These are phyloP conservation scores for Polylopha cassiicola DNA, from an alignment of 2,888 invertebrate species.

Conservation along the genomic window DNA sequence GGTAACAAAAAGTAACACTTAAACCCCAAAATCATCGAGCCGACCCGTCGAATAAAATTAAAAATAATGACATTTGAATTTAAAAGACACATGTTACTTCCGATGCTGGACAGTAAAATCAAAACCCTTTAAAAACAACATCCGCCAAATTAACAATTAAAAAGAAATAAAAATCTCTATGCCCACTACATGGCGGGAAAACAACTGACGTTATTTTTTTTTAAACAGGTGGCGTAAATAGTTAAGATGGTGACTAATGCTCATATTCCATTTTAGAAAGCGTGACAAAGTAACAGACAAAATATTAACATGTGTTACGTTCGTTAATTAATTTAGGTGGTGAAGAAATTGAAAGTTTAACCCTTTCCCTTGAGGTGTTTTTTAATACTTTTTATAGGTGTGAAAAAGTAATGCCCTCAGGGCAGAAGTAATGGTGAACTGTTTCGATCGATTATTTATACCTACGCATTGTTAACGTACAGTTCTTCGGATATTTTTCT, in stretches of 20 bases:
- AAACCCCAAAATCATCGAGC: conserved; percentile 5
- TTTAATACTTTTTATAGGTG: no score
- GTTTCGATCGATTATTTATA: no score
- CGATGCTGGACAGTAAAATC: conserved; percentile 63
- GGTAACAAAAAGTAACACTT: no score
- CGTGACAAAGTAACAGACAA: conserved; percentile 59
- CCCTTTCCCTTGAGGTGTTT: conserved; percentile 33
- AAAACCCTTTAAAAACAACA: conserved; percentile 55
- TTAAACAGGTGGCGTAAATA: conserved; percentile 65
- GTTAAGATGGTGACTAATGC: conserved; percentile 51
- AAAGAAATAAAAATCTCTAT: conserved; percentile 74
- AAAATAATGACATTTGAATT: conserved; percentile 60
- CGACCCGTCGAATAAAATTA: conserved; percentile 52
- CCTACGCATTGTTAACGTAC: no score
- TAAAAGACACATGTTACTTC: conserved; percentile 70
- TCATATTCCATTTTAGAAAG: conserved; percentile 56
- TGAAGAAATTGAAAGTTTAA: conserved; percentile 71
- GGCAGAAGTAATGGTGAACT: no score
- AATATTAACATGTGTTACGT: conserved; percentile 69
- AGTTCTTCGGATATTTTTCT: no score
- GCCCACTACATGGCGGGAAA: conserved; percentile 55
- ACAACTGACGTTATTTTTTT: conserved; percentile 65
- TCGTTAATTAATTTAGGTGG: conserved; percentile 71
- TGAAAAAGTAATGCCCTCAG: no score
- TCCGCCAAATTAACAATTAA: conserved; percentile 67